Evolutionary conservation across 2,888 invertebrate species (phyloP), one percentile per base, ranked within the genome.

Genomic region (Agriopis marginaria): DNA sequence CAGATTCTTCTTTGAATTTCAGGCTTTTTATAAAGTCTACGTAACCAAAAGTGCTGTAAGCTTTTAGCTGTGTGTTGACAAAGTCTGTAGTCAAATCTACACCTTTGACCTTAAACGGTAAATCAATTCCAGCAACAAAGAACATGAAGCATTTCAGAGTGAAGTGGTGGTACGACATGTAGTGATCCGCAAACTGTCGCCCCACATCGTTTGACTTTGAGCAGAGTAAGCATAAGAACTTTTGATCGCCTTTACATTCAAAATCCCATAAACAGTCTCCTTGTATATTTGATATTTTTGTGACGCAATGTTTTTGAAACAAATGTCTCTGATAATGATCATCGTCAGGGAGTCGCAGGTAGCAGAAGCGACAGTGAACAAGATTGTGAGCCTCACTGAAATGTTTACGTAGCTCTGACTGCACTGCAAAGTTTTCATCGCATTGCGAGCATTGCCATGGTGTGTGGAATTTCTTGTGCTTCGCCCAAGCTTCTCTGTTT

Each of bases 361-460:
- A 89, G 68, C 94, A 94, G 1, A 94, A 82, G 2, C 92, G 84
- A 67, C 94, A 94, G 72, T 94, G 94, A 0, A 94, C 90, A 0
- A 94, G 79, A 12, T 87, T 86, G 68, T 94, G 94, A 9, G 73
- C 79, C 11, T 62, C 71, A 51, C 86, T 89, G 3, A 93, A 85
- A 67, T 94, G 94, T 8, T 80, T 74, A 0, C 93, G 84, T 61
- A 92, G 75, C 5, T 82, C 79, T 1, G 51, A n/a, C 70, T 94
- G 91, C 3, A 84, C 82, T 10, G 82, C 76, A 70, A 91, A 94
- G 55, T 84, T 88, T 56, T 88, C 83, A 8, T 85, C 76, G 74
- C 94, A 94, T 72, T 94, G 94, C 0, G 94, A 94, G 73, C 94
- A 94, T 0, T 90, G 88, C 93, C 94, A 91, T 0, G 94, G 94